A percentile compares a stretch with the other conserved stretches of the same genome.
Evolutionary conservation across 1,140 invertebrate species (phyloP).

Genomic region (Eciton burchellii): DNA sequence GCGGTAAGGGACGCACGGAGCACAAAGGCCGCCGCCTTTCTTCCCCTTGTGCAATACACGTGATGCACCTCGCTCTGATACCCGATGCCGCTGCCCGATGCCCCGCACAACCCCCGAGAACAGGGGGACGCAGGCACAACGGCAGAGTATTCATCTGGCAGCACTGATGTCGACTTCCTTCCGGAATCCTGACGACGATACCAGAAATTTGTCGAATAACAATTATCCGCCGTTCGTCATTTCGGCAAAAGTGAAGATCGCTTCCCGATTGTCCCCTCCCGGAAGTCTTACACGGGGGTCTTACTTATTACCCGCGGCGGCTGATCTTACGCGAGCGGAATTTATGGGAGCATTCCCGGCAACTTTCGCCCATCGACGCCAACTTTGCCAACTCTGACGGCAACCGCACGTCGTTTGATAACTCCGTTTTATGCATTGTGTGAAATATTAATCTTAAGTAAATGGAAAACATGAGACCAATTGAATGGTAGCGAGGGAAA

Average conservation of each 20-base stretch:
- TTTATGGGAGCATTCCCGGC: neutral
- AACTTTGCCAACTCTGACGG: neutral
- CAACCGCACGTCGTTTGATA: neutral
- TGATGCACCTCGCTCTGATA: slow-evolving; percentile 29
- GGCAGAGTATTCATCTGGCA: slow-evolving; percentile 33
- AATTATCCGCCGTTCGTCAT: neutral
- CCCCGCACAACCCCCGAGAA: neutral
- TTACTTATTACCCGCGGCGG: too few relatives aligned
- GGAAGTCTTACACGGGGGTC: neutral
- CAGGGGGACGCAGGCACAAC: slow-evolving; percentile 1
- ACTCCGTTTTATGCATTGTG: neutral
- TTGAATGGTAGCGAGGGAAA: neutral
- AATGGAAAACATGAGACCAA: neutral
- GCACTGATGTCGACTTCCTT: slow-evolving; percentile 28
- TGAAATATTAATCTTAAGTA: neutral
- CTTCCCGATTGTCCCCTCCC: neutral
- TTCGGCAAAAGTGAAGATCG: neutral
- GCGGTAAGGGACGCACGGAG: neutral
- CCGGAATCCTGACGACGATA: slow-evolving; percentile 35
- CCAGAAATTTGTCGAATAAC: too few relatives aligned
- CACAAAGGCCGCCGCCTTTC: slow-evolving; percentile 32
- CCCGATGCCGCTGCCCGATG: slow-evolving; percentile 37
- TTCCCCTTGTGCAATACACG: neutral
- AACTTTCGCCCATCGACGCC: neutral
- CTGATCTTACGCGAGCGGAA: too few relatives aligned